Base-by-base conservation (phyloP, 2,888 invertebrate genomes). In the Cephus nigrinus region DNA sequence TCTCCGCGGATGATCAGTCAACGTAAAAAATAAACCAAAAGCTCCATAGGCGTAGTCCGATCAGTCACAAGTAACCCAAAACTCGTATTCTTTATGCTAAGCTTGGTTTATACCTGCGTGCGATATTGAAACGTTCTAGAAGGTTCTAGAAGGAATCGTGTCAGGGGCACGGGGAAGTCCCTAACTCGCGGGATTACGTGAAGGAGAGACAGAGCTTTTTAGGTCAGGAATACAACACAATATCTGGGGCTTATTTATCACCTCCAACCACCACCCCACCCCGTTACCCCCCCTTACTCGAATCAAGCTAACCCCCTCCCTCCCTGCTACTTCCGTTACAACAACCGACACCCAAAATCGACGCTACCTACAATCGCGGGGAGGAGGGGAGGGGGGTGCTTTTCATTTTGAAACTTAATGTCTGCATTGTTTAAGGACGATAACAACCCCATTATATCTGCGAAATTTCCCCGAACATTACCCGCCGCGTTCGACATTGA, bases 181-280 rank as follows among this genome's bases (percentile, higher is more conserved):
- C 40, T 15, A 40, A 15, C 40, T 40, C 40, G 30, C 12, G 69
- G 69, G 69, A 69, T 69, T 69, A 69, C 69, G 69, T 30, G 69
- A 11, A 69, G 69, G 30, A 69, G 69, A 69, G 69, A 69, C 30
- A 72, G 76, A 34, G 78, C 82, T 81, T 79, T 83, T 83, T 86
- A 84, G 82, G 83, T 84, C 81, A 79, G 79, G 75, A 78, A 79
- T 78, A 82, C 83, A 83, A 85, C 84, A 86, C 86, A 86, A 87
- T 87, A 86, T 87, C 84, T 80, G 81, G 81, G 76, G 80, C 83
- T 83, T 85, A 87, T 87, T 87, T 87, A 87, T 86, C 82, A 84
- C 80, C 76, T 68, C 68, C 15, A 30, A 4, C 12, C 69, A 69
- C 12, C 69, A 36, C 4, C 69, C n/a, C 69, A 9, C 30, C 31